Conservation (phyloP, 1,140 invertebrate species). For the Armadillidium nasatum region DNA sequence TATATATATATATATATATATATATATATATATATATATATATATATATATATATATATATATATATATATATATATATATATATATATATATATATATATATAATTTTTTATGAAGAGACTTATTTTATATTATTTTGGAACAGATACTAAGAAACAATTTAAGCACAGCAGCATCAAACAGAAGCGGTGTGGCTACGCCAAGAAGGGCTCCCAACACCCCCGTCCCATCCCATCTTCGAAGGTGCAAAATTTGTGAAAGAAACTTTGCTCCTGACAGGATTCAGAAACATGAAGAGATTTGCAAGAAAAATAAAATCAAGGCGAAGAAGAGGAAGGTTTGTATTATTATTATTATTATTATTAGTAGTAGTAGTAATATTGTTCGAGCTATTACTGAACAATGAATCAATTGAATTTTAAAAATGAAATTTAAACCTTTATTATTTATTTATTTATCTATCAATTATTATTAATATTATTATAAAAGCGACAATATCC, state of each 20-base stretch:
- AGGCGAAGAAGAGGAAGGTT: slow-evolving; percentile 63
- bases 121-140: neutral
- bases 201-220: neutral
- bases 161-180: too few species aligned
- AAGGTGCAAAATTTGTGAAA: slow-evolving; percentile 51
- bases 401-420: too few species aligned
- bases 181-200: neutral
- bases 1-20: too few species aligned
- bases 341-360: neutral
- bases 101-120: neutral
- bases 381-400: too few species aligned
- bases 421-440: too few species aligned
- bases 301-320: slow-evolving; percentile 62
- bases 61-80: neutral
- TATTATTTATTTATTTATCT: too few species aligned
- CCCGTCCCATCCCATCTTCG: slow-evolving; percentile 42
- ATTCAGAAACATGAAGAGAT: slow-evolving; percentile 74
- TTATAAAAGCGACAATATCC: too few species aligned
- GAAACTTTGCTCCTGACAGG: slow-evolving; percentile 70
- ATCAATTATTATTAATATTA: too few species aligned
- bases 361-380: too few species aligned
- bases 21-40: too few species aligned
- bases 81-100: slow-evolving; percentile 18
- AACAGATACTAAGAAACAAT: too few species aligned
- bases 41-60: too few species aligned